Evolutionary conservation across 2,797 vertebrate genomes (phyloP), one percentile per base, ranked within the genome.

Genomic region (Neosilurus mollespiculum): DNA sequence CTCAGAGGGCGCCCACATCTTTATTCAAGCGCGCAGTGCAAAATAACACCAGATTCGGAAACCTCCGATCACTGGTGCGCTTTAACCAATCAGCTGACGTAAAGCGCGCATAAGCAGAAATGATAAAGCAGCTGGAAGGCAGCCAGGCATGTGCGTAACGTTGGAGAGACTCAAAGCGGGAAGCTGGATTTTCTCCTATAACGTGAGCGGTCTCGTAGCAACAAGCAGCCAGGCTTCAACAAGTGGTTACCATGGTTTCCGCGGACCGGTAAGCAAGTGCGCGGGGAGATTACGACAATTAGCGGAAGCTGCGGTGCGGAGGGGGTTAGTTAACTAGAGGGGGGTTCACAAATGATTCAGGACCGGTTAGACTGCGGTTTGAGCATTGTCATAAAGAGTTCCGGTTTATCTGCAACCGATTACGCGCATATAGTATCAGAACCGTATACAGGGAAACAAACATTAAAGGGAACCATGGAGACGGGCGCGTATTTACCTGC

Each of bases 221-320:
- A 95, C 94, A 84, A 89, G 90, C 93, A 94, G 89, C 87, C 92
- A 94, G 92, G 93, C 94, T 93, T 94, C 90, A 93, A 94, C 93
- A 93, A 94, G 93, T 92, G 91, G 93, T 95, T 93, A 86, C 93
- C 93, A 93, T 93, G 93, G 94, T 89, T 88, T 80, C 81, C 51
- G 76, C 54, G 77, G 85, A 80, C 79, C 81, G 87, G 88, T 84
- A 84, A 88, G 87, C 83, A 87, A 88, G 87, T 83, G 86, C 84
- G 86, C 86, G 84, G 69, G 49, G 87, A 86, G 81, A 87, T 85
- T 58, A 88, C 53, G 86, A 90, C 88, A 89, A 90, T 87, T 81
- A 92, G 90, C 89, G 92, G 91, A 89, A 90, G 81, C 84, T 73
- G 89, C 59, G 84, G 86, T 20, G 20, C n/a, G 75, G 30, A 75